Evolutionary conservation across 2,797 vertebrate genomes (phyloP), one percentile per base, ranked within the genome.

Genomic region (Vireo griseus): DNA sequence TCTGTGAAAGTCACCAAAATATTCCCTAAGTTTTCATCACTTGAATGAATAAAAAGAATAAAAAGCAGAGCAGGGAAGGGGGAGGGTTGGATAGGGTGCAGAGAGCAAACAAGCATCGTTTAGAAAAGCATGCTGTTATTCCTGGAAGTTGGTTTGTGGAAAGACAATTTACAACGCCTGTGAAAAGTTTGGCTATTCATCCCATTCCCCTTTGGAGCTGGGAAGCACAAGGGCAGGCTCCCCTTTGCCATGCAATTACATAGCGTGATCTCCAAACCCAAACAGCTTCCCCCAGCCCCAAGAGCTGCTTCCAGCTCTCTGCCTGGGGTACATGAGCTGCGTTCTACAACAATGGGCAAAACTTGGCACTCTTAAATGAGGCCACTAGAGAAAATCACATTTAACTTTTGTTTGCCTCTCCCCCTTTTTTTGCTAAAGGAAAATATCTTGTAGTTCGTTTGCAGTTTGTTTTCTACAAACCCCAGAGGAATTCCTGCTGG

Each of bases 51-150:
- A 78, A 91, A 88, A 91, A 87, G 90, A 90, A 96, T 78, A 87
- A 87, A 95, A 81, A 92, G 80, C 95, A 94, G 92, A 95, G 48
- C 48, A 55, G 73, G 31, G 79, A 61, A 83, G 84, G 59, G 74
- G 94, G 88, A 88, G 92, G 86, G 84, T 71, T 78, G 90, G 72
- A 35, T 45, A 84, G 92, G 79, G 75, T 65, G 86, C 79, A 59
- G 93, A 94, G 92, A 89, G 93, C 78, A 91, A 97, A 94, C 91
- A 91, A 95, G 89, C 94, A 82, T 83, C 63, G 13, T 96, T 97
- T 97, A 96, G 96, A 96, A 94, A 97, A 96, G 90, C 91, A 85
- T 67, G 94, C 87, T 97, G 94, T 97, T 97, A 96, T 96, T 97
- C 94, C 97, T 97, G 96, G 94, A 97, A 91, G 95, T 95, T 39